Conservation (phyloP, 2,113 vertebrate genomes). For the Brachyhypopomus gauderio region DNA sequence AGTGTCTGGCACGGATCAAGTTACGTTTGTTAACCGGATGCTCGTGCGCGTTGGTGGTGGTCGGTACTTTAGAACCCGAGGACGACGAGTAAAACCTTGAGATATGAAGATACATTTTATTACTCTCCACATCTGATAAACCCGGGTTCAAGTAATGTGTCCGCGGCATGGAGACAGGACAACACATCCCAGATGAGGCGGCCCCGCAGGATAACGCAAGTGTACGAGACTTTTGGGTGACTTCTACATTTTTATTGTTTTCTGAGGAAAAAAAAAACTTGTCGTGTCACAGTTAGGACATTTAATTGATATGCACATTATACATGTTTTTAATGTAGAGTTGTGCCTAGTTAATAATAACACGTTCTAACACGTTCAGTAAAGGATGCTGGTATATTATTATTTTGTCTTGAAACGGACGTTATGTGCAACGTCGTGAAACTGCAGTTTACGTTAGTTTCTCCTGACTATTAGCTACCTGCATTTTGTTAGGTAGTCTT, state of each 20-base stretch:
- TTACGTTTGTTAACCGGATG: conserved; percentile 46
- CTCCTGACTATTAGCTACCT: conserved; percentile 16
- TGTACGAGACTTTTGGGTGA: conserved; percentile 63
- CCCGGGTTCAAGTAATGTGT: conserved; percentile 58
- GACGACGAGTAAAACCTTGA: no score
- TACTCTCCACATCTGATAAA: conserved; percentile 2
- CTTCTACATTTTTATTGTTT: no score
- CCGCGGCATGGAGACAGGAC: conserved; percentile 68
- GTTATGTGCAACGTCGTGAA: background rate
- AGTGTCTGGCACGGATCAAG: conserved; percentile 42
- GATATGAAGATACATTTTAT: no score
- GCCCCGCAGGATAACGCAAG: conserved; percentile 63
- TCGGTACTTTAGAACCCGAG: no score
- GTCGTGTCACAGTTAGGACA: background rate
- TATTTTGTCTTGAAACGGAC: background rate
- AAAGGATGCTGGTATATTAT: background rate
- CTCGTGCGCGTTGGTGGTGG: background rate
- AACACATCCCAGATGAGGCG: conserved; percentile 57
- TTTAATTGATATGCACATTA: no score
- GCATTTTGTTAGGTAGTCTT: conserved; percentile 46
- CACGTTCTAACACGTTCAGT: background rate
- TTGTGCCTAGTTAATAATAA: no score
- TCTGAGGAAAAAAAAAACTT: background rate
- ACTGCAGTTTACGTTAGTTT: background rate
- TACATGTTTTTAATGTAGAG: no score